These are phyloP conservation scores for Conopomorpha cramerella DNA, from an alignment of 1,140 invertebrate species.

Conservation along the genomic window DNA sequence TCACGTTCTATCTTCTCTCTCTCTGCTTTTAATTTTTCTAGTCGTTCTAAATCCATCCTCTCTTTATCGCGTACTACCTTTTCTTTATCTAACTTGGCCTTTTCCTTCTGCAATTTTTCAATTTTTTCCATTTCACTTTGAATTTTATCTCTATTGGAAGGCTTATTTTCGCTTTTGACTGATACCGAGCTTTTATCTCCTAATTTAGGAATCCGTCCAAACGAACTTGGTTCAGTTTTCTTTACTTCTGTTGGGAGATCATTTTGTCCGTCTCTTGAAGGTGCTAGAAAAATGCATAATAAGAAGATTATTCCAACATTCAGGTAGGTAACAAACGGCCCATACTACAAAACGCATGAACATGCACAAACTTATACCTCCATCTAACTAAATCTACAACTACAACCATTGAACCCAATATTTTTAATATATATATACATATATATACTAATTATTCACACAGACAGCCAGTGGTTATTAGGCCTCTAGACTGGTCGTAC, in stretches of 20 bases:
- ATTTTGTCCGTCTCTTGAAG: constrained; percentile 16
- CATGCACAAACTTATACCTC: too few species aligned
- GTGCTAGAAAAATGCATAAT: too few species aligned
- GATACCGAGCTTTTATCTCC: constrained; percentile 30
- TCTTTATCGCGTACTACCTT: constrained; percentile 3
- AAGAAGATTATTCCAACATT: too few species aligned
- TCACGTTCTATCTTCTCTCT: constrained; percentile 43
- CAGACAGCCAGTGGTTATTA: too few species aligned
- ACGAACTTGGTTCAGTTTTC: constrained; percentile 23
- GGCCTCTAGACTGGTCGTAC: too few species aligned
- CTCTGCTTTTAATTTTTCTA: constrained; percentile 41
- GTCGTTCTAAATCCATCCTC: constrained; percentile 28
- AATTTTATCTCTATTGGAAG: neutral
- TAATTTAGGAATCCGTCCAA: constrained; percentile 57
- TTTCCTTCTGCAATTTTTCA: constrained; percentile 14
- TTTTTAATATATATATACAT: too few species aligned
- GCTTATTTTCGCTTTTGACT: constrained; percentile 12
- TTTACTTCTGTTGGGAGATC: constrained; percentile 22
- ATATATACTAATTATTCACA: too few species aligned
- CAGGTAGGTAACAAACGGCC: too few species aligned
- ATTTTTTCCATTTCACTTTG: constrained; percentile 13
- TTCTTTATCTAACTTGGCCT: constrained; percentile 13
- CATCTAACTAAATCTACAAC: too few species aligned
- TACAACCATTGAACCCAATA: too few species aligned
- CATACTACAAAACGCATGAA: too few species aligned